phyloP scores from a whole-genome alignment of 2,797 vertebrate species.

The Orestias chungarensis region DNA sequence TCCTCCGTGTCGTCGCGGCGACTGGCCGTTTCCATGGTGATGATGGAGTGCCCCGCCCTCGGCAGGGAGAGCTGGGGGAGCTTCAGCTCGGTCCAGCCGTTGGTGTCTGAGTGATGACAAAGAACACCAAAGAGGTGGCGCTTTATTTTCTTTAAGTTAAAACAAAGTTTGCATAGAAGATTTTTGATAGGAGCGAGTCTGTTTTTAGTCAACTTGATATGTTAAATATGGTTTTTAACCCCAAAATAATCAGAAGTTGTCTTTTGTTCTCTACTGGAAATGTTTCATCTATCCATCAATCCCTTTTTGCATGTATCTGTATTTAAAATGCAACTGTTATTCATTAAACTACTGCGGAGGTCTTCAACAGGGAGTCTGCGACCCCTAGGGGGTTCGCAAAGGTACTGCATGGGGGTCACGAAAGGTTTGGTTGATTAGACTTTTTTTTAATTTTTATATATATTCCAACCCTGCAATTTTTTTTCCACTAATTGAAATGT shows the following conservation, averaged over 20 bases:
- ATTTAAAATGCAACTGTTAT: background rate
- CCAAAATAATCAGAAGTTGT: too few species aligned
- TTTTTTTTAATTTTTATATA: too few species aligned
- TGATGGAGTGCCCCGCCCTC: constrained; percentile 83
- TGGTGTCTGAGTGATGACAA: constrained; percentile 66
- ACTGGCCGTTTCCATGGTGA: constrained; percentile 69
- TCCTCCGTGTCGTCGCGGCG: constrained; percentile 32
- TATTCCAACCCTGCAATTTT: too few species aligned
- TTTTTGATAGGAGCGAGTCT: background rate
- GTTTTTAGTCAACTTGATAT: too few species aligned
- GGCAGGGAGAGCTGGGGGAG: constrained; percentile 73
- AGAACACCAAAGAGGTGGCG: background rate
- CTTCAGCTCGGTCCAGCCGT: constrained; percentile 78
- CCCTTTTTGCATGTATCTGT: background rate
- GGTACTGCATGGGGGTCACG: too few species aligned
- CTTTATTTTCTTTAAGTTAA: background rate
- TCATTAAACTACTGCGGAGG: too few species aligned
- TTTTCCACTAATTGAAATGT: too few species aligned
- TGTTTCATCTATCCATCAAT: background rate
- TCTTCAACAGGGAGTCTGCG: too few species aligned
- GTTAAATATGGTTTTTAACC: background rate
- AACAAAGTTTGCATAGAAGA: too few species aligned
- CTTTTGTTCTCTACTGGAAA: background rate
- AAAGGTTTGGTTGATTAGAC: too few species aligned
- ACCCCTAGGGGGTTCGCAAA: too few species aligned